Conservation (phyloP, 2,888 invertebrate genomes). For the Oscheius sp. region DNA sequence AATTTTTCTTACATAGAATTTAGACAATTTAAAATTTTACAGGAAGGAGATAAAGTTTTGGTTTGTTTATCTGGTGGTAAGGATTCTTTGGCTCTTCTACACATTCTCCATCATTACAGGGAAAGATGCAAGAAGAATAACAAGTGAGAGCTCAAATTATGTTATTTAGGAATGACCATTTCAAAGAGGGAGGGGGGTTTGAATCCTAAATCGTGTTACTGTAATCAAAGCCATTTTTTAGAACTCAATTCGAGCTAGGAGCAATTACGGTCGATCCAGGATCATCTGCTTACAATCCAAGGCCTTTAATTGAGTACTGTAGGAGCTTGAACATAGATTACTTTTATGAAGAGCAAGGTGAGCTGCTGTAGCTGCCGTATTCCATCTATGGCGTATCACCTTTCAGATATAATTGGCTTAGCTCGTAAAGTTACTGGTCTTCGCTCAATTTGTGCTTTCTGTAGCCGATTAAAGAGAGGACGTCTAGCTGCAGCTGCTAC, state of each 20-base stretch:
- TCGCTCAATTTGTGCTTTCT: constrained; percentile 79
- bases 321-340: constrained; percentile 80
- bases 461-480: constrained; percentile 78
- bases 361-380: too few relatives aligned
- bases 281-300: constrained; percentile 76
- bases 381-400: too few relatives aligned
- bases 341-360: constrained; percentile 80
- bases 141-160: too few relatives aligned
- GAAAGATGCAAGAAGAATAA: constrained; percentile 74
- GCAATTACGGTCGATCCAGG: constrained; percentile 83
- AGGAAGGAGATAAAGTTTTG: constrained; percentile 83
- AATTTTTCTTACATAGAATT: not conserved
- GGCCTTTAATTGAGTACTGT: constrained; percentile 81
- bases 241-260: constrained; percentile 79
- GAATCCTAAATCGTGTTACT: not conserved
- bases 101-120: constrained; percentile 85
- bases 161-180: not conserved
- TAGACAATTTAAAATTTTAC: constrained; percentile 72
- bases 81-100: constrained; percentile 84
- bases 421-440: constrained; percentile 72
- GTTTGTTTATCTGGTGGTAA: constrained; percentile 86
- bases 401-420: constrained; percentile 75
- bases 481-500: constrained; percentile 82
- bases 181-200: too few relatives aligned
- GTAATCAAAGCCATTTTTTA: constrained; percentile 69